Evolutionary conservation across 2,888 invertebrate species (phyloP).

Genomic region (Rhagonycha fulva): DNA sequence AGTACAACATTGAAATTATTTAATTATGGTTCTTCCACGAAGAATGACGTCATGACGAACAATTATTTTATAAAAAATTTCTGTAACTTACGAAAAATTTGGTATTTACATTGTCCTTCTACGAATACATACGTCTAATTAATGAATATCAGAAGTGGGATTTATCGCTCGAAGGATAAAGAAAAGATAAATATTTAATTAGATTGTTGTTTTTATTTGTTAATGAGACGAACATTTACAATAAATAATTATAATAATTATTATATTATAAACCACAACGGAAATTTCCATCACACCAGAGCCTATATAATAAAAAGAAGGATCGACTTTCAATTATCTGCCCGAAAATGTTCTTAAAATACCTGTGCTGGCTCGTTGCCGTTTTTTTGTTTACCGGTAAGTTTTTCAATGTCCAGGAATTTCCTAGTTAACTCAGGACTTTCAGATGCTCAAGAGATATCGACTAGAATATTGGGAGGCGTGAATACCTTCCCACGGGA

Average conservation of each 20-base stretch:
- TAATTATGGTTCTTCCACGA: too few species aligned
- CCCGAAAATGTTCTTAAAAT: neutral
- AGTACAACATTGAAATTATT: too few species aligned
- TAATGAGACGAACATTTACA: neutral
- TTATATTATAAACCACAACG: neutral
- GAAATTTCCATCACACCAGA: neutral
- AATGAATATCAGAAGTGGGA: neutral
- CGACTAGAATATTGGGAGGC: neutral
- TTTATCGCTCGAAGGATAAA: neutral
- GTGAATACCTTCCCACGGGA: neutral
- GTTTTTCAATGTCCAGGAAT: neutral
- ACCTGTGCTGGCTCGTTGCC: neutral
- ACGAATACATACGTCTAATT: neutral
- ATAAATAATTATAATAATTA: neutral
- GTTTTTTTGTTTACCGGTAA: neutral
- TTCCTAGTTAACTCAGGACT: neutral
- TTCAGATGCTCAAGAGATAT: neutral
- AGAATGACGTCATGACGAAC: too few species aligned
- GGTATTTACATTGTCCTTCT: neutral
- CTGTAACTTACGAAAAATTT: neutral
- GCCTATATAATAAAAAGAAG: neutral
- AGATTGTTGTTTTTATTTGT: neutral
- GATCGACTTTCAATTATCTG: neutral
- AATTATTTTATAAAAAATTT: too few species aligned
- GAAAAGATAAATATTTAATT: neutral